Percentiles rank a stretch among this genome's conserved stretches.
phyloP scores from a whole-genome alignment of 2,797 vertebrate genomes.

The Rhinichthys osculus region DNA sequence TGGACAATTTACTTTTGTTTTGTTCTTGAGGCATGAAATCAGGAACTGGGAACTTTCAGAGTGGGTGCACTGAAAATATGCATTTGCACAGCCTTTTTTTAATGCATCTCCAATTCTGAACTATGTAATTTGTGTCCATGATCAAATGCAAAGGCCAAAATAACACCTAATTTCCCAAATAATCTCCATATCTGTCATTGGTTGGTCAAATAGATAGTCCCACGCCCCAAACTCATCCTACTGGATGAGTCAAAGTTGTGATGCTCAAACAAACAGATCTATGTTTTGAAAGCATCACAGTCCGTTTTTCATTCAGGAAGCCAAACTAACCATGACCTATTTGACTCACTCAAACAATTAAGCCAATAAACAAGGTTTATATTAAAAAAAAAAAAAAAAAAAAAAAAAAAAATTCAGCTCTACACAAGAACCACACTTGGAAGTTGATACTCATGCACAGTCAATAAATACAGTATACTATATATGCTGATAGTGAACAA shows the following conservation, averaged over 20 bases:
- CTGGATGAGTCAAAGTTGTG: neutral
- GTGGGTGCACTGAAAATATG: neutral
- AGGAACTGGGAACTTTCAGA: slow-evolving; percentile 14
- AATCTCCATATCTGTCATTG: neutral
- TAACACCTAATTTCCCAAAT: neutral
- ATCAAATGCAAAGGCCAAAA: neutral
- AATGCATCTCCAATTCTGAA: neutral
- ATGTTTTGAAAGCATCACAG: neutral
- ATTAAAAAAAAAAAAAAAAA: too few species aligned
- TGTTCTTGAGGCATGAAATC: neutral
- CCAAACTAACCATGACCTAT: neutral
- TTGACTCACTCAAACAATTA: neutral
- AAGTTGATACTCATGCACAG: neutral
- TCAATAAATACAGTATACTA: neutral
- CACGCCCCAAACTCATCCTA: neutral
- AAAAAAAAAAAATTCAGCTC: neutral
- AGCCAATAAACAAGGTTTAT: neutral
- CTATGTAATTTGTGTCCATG: neutral
- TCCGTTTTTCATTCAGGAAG: neutral
- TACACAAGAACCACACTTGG: neutral
- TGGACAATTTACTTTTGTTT: neutral
- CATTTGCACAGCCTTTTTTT: neutral
- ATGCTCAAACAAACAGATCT: neutral
- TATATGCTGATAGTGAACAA: neutral
- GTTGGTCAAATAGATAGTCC: neutral